A percentile compares a stretch with the other conserved stretches of the same genome.
Evolutionary conservation across 2,797 vertebrate genomes (phyloP).

Genomic region (Menidia menidia): DNA sequence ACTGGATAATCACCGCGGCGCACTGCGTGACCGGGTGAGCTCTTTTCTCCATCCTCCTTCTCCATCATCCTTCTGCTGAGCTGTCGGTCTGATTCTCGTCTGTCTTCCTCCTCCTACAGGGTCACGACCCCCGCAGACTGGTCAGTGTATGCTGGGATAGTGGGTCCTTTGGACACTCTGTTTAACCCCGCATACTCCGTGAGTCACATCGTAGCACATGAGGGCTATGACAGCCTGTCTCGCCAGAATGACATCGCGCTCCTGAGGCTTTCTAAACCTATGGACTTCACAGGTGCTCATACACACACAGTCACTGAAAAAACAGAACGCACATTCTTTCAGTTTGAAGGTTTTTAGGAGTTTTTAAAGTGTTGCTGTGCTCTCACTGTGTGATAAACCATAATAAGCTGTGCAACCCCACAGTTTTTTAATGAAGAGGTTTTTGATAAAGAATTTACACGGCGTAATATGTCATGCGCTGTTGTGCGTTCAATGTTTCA

Average conservation of each 20-base stretch:
- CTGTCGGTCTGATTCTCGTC: slow-evolving; percentile 1
- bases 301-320: not conserved
- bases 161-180: slow-evolving; percentile 66
- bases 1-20: slow-evolving; percentile 88
- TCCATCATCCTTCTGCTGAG: not conserved
- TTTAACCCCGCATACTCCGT: slow-evolving; percentile 58
- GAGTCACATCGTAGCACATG: slow-evolving; percentile 79
- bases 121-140: slow-evolving; percentile 69
- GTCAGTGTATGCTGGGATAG: slow-evolving; percentile 81
- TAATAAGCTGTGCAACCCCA: too few relatives aligned
- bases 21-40: slow-evolving; percentile 87
- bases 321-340: too few relatives aligned
- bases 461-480: too few relatives aligned
- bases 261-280: slow-evolving; percentile 81
- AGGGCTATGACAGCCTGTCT: slow-evolving; percentile 74
- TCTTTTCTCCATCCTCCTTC: not conserved
- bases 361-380: too few relatives aligned
- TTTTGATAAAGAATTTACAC: too few relatives aligned
- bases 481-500: too few relatives aligned
- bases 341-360: too few relatives aligned
- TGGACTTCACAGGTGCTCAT: slow-evolving; percentile 77
- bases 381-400: too few relatives aligned
- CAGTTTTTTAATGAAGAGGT: too few relatives aligned
- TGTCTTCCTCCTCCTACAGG: slow-evolving; percentile 35
- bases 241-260: slow-evolving; percentile 87